These are phyloP conservation scores for Notamacropus eugenii DNA, from an alignment of 2,797 vertebrate genomes.

Conservation along the genomic window DNA sequence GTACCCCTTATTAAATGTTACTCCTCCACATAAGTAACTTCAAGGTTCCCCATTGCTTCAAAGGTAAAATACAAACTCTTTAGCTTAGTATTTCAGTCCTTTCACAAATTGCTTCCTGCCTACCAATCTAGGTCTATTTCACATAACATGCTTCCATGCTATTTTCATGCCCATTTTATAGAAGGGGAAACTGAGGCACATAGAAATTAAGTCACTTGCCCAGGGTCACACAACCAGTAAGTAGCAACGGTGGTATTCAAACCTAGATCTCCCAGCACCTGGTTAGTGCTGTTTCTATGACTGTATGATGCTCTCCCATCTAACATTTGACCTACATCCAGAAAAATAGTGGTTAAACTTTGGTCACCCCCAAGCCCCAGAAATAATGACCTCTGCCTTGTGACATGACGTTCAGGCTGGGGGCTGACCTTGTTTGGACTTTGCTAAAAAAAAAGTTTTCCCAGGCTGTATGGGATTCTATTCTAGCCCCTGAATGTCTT, in stretches of 20 bases:
- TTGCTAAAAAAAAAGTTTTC: not conserved
- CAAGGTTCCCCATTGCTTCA: not conserved
- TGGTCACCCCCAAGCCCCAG: not conserved
- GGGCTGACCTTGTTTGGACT: not conserved
- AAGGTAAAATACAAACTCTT: not conserved
- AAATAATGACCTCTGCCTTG: not conserved
- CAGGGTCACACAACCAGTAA: not conserved
- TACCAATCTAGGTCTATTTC: not conserved
- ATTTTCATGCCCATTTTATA: not conserved
- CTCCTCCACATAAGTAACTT: not conserved
- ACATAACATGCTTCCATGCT: not conserved
- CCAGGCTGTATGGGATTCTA: not conserved
- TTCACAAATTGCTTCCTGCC: not conserved
- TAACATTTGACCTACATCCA: not conserved
- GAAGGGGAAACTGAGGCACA: not conserved
- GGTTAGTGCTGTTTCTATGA: not conserved
- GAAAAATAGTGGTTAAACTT: not conserved
- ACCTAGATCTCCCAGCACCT: not conserved
- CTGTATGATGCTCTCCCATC: not conserved
- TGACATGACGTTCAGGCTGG: not conserved
- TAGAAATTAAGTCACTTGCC: not conserved
- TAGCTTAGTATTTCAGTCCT: not conserved
- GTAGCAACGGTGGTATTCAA: not conserved
- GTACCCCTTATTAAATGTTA: not conserved
- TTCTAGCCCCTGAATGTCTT: not conserved